Evolutionary conservation across 2,113 vertebrate genomes (phyloP), one percentile per base, ranked within the genome.

Genomic region (Vireo altiloquus): DNA sequence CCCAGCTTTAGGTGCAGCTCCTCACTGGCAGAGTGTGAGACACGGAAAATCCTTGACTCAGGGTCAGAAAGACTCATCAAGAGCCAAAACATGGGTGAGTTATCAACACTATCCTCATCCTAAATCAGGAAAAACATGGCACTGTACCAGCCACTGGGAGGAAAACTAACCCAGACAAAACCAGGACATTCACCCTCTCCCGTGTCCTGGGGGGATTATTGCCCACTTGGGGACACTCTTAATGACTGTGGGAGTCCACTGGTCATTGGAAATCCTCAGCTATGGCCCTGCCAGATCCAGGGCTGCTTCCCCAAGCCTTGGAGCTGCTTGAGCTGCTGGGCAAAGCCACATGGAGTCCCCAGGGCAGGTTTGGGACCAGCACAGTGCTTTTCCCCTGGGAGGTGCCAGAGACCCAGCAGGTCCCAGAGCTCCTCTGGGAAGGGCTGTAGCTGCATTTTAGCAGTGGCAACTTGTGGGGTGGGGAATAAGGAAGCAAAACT

Each of bases 381-480:
- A 30, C 1, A 4, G 33, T 15, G 63, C 14, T 13, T 13, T 54
- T 74, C 8, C 21, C 47, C 27, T 68, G 40, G 54, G 65, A 59
- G 65, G 30, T 59, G 21, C 52, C 64, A 46, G 46, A 64, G 78
- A 20, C 7, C 9, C 33, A 30, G 13, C 2, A 7, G 2, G 15
- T 40, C 9, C 53, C 13, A 78, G 56, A 64, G 50, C 82, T 21
- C 30, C 42, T 57, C 37, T 17, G 30, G 46, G 50, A 35, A 8
- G 64, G 18, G 57, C 52, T 63, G 52, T 1, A 16, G 42, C 49
- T 52, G 52, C 8, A 6, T 57, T 84, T 77, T 33, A 50, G 31
- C 89, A 44, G 33, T 2, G 3, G 35, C 61, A 57, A 9, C 28
- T 49, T 0, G 0, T 70, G 66, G 46, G 2, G 1, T 1, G 13